Conservation (phyloP, 2,888 invertebrate genomes). For the Pogonocherus hispidulus region DNA sequence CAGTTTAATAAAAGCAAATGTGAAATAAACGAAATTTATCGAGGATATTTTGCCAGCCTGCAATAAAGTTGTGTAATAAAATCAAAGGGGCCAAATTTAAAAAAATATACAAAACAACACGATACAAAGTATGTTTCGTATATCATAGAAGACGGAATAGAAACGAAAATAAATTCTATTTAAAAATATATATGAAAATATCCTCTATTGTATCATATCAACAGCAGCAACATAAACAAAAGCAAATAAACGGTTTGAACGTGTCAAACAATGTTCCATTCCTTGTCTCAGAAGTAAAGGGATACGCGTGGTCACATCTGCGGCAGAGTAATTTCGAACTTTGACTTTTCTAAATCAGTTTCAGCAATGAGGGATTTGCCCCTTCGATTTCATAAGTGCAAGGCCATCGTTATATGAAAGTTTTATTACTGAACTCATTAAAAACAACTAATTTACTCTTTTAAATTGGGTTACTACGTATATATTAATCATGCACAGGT, state of each 20-base stretch:
- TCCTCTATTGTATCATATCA: constrained; percentile 49
- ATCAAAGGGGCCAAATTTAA: constrained; percentile 1
- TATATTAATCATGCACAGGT: no score
- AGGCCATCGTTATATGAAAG: not conserved
- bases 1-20: not conserved
- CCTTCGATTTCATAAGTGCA: constrained; percentile 41
- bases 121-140: constrained; percentile 4
- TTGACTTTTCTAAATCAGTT: constrained; percentile 63
- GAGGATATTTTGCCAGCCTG: not conserved
- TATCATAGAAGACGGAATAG: constrained; percentile 5
- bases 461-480: no score
- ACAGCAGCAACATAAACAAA: constrained; percentile 55
- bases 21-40: not conserved
- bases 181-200: constrained; percentile 47
- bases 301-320: constrained; percentile 61
- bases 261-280: constrained; percentile 58
- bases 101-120: constrained; percentile 9
- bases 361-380: constrained; percentile 45
- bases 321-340: constrained; percentile 62
- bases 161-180: constrained; percentile 24
- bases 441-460: no score
- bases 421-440: no score
- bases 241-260: constrained; percentile 59
- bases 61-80: not conserved
- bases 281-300: constrained; percentile 54